Evolutionary conservation across 1,140 invertebrate species (phyloP).

Genomic region (Drosophila auraria): DNA sequence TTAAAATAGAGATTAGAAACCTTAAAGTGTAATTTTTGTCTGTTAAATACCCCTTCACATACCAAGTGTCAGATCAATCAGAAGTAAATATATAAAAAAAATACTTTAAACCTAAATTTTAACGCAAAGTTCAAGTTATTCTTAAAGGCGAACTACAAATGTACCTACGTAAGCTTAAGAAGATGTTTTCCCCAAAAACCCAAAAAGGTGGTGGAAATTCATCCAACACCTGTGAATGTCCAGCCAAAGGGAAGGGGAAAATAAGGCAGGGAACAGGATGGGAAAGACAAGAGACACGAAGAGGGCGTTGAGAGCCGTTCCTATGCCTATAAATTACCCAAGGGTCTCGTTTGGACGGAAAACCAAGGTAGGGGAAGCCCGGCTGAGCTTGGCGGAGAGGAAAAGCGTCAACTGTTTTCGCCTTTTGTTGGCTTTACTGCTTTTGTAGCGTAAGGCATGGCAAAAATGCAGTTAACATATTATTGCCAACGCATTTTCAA

Average conservation of each 20-base stretch:
- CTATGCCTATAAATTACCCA: conserved; percentile 59
- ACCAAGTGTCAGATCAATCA: conserved; percentile 2
- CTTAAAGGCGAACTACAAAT: background rate
- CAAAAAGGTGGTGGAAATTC: conserved; percentile 10
- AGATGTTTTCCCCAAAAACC: background rate
- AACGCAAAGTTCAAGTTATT: background rate
- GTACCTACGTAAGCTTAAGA: background rate
- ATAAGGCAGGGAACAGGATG: background rate
- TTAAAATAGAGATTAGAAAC: background rate
- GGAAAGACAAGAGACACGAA: background rate
- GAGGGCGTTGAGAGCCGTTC: conserved; percentile 30
- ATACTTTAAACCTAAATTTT: too few species aligned
- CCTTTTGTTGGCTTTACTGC: conserved; percentile 18
- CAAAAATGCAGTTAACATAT: conserved; percentile 37
- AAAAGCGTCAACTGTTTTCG: conserved; percentile 27
- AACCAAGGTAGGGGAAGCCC: background rate
- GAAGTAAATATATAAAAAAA: background rate
- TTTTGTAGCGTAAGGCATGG: conserved; percentile 1
- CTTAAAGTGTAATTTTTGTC: background rate
- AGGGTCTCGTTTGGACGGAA: conserved; percentile 24
- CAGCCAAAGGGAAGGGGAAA: background rate
- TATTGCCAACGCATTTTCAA: conserved; percentile 38
- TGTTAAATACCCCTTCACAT: background rate
- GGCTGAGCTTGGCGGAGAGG: background rate
- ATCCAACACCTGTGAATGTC: conserved; percentile 21